phyloP scores from a whole-genome alignment of 2,113 vertebrate genomes.

The Ancistrus triradiatus region DNA sequence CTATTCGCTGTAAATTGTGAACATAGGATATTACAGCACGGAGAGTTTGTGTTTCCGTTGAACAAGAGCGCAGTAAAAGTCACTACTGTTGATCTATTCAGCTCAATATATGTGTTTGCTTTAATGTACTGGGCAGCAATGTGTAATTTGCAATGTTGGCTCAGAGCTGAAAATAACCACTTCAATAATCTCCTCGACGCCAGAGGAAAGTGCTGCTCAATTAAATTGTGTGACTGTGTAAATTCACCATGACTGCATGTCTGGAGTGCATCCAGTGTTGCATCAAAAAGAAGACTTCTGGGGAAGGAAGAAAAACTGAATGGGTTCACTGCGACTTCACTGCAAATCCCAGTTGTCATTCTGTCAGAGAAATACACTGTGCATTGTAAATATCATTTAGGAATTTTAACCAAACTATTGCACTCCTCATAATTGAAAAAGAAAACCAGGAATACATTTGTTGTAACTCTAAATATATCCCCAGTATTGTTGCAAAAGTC shows the following conservation, averaged over 20 bases:
- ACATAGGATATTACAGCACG: too few species aligned
- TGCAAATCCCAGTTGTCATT: not conserved
- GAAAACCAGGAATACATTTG: too few species aligned
- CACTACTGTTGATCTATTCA: conserved; percentile 1
- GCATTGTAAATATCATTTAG: too few species aligned
- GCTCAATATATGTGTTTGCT: not conserved
- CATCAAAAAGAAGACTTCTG: conserved; percentile 4
- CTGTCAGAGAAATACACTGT: too few species aligned
- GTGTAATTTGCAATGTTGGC: conserved; percentile 11
- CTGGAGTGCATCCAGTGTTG: conserved; percentile 9
- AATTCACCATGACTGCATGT: conserved; percentile 15
- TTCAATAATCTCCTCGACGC: conserved; percentile 19
- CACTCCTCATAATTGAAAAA: too few species aligned
- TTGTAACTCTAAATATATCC: too few species aligned
- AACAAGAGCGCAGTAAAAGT: conserved; percentile 5
- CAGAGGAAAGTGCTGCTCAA: conserved; percentile 17
- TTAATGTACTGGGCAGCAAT: conserved; percentile 8
- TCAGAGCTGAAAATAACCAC: conserved; percentile 23
- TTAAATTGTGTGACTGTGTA: conserved; percentile 22
- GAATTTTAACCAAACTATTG: too few species aligned
- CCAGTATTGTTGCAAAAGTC: too few species aligned
- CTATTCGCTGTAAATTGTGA: not conserved
- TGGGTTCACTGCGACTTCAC: not conserved
- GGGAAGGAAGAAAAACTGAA: not conserved
- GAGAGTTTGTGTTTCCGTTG: not conserved